These are phyloP conservation scores for Amblyjoppa proteus DNA, from an alignment of 2,888 invertebrate species.

Conservation along the genomic window DNA sequence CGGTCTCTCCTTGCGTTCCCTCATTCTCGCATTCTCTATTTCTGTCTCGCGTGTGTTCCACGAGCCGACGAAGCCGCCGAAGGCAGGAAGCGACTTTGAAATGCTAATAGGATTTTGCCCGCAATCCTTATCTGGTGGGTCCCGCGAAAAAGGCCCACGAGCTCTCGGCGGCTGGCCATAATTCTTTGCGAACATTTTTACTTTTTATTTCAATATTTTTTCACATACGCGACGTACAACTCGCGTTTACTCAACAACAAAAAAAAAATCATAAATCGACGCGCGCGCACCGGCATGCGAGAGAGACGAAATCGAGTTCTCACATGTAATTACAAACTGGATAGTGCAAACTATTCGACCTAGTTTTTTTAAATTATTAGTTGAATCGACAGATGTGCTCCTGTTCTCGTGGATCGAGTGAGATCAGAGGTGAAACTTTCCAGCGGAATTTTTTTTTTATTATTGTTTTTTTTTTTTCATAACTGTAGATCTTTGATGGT, in stretches of 20 bases:
- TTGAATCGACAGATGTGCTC: background rate
- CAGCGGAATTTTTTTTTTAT: background rate
- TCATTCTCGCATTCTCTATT: constrained; percentile 30
- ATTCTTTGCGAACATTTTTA: constrained; percentile 69
- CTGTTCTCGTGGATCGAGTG: background rate
- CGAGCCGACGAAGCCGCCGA: constrained; percentile 15
- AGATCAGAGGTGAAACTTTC: constrained; percentile 28
- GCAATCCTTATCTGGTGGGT: constrained; percentile 75
- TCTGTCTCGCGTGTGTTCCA: constrained; percentile 31
- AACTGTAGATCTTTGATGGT: background rate
- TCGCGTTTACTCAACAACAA: constrained; percentile 6
- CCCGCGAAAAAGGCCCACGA: constrained; percentile 44
- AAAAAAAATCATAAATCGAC: background rate
- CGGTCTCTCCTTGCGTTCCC: constrained; percentile 2
- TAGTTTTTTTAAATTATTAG: background rate
- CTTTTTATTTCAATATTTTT: constrained; percentile 13
- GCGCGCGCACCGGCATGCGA: background rate
- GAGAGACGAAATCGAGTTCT: constrained; percentile 3
- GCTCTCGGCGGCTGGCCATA: constrained; percentile 77
- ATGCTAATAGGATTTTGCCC: constrained; percentile 78
- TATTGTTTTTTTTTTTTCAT: background rate
- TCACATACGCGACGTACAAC: background rate
- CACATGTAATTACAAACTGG: background rate
- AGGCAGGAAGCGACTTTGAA: constrained; percentile 82
- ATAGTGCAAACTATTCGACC: background rate